These are phyloP conservation scores for Gymnopithys bicolor DNA, from an alignment of 2,797 vertebrate genomes.

Conservation along the genomic window DNA sequence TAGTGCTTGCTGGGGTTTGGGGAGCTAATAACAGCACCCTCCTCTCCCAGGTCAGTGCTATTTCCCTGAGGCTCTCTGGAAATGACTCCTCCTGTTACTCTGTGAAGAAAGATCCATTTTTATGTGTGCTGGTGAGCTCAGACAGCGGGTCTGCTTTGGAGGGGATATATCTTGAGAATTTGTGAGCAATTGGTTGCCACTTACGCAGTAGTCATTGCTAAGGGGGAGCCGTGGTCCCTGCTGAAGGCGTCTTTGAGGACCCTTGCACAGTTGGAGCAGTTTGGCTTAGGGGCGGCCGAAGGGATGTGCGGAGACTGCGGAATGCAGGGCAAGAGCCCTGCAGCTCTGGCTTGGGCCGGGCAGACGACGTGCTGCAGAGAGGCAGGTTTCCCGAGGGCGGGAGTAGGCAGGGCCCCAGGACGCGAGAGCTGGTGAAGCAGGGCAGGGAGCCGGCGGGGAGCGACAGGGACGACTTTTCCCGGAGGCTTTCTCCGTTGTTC, in stretches of 20 bases:
- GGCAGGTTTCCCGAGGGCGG: too few relatives aligned
- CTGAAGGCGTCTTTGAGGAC: not conserved
- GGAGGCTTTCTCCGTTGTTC: too few relatives aligned
- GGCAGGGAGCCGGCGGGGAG: not conserved
- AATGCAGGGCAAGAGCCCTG: not conserved
- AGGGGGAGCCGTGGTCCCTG: not conserved
- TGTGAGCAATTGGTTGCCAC: not conserved
- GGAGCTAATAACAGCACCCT: not conserved
- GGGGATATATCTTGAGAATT: not conserved
- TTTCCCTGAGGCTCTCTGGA: not conserved
- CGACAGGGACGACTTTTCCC: not conserved
- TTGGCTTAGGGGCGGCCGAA: not conserved
- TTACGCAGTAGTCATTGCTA: not conserved
- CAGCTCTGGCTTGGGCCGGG: not conserved
- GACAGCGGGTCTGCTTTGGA: not conserved
- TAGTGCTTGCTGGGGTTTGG: not conserved
- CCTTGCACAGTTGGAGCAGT: not conserved
- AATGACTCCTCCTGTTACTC: not conserved
- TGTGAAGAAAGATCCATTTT: not conserved
- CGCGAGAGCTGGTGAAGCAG: not conserved
- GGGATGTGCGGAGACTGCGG: not conserved
- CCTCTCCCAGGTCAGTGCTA: not conserved
- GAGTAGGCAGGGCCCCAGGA: not conserved
- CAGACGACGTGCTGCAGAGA: not conserved
- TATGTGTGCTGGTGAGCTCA: not conserved